Evolutionary conservation across 2,888 invertebrate genomes (phyloP), one percentile per base, ranked within the genome.

Genomic region (Chelonus formosanus): DNA sequence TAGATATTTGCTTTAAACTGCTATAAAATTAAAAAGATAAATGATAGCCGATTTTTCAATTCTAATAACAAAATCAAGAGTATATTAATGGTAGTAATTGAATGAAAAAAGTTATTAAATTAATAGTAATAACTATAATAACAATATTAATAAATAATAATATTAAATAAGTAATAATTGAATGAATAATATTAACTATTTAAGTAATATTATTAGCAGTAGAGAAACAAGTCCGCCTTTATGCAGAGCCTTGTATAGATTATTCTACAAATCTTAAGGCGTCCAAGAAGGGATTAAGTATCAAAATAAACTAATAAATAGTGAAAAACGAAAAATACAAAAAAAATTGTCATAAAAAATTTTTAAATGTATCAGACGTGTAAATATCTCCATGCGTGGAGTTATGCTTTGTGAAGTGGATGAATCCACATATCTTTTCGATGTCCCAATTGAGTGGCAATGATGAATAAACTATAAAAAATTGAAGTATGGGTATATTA

Each of bases 1-100:
- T 71, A 76, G 70, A 70, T 67, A 71, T 69, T 75, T 70, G 72
- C 73, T 75, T 72, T 70, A 67, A 73, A 72, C 53, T 50, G 32
- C 61, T 61, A 61, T 40, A 59, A 60, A 50, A 60, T 20, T 20
- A 20, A 20, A 20, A 20, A 20, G 20, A 20, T 20, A 20, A 20
- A 20, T 20, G 20, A 20, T 20, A 20, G 20, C 20, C 20, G 20
- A 20, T 20, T 20, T 20, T 20, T 20, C 20, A 20, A 20, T 20
- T 1, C 20, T 20, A 20, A 20, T 20, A 20, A 20, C 20, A 2
- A 20, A 20, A 20, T 20, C 20, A 20, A 20, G 20, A 20, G 20
- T 20, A 20, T 20, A 20, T 20, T 20, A 20, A 20, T 20, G 20
- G 20, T 20, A 20, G 20, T 20, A 20, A 20, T 20, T 20, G 20